Evolutionary conservation across 1,140 invertebrate species (phyloP), one percentile per base, ranked within the genome.

Genomic region (Ips typographus): DNA sequence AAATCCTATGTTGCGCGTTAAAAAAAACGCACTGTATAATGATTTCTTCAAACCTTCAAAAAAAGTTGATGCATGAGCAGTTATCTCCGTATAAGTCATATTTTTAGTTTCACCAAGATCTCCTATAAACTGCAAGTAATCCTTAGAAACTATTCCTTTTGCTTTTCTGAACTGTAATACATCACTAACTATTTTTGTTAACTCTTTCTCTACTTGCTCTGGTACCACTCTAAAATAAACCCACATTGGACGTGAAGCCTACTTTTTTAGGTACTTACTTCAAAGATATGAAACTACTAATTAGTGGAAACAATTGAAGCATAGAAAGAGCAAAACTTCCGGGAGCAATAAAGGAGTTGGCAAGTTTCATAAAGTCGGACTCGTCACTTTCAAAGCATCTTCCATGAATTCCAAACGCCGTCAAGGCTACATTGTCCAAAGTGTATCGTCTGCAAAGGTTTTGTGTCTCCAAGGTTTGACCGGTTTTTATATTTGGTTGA

Each of bases 61-160:
- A 70, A 88, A 87, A 0, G 85, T 70, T 42, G 85, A 80, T 5
- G 83, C 82, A 75, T 87, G 85, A 3, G 83, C 84, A 0, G 88
- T 79, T 2, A 93, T 82, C 73, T 90, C 87, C 4, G 85, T 83
- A 41, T 86, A 85, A 1, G 38, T 68, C 22, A 73, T 42, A 6
- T 57, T 40, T 6, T 43, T 3, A 51, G 59, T 69, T 4, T 22
- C 38, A 43, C 22, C 4, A 36, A 61, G 41, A 7, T 59, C 8
- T 6, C 51, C n/a, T n/a, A 69, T 60, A n/a, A 53, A 64, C 37
- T 72, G 56, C 37, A 80, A 68, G 59, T 77, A 79, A 72, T 80
- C 79, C 43, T 79, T 78, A 8, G 75, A 65, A 3, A 72, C 64
- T 2, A 80, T 72, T 22, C 78, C 77, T 47, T 80, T 80, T 44